phyloP scores from a whole-genome alignment of 2,888 invertebrate species.

The Deilephila elpenor region DNA sequence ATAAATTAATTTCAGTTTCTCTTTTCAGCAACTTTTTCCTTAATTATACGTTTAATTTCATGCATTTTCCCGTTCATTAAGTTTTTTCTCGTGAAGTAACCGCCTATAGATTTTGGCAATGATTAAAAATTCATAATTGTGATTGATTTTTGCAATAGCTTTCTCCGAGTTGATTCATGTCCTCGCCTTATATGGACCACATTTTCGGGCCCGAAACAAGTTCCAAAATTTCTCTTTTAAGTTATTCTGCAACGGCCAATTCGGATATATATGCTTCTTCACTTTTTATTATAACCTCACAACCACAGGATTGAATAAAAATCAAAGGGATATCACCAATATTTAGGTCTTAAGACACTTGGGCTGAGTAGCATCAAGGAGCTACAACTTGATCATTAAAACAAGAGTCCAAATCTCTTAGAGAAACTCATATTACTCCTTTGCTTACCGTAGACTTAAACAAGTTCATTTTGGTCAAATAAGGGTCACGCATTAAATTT shows the following conservation, averaged over 20 bases:
- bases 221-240: constrained; percentile 26
- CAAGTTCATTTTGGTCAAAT: no score
- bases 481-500: no score
- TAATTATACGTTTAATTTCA: background rate
- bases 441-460: no score
- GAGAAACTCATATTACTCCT: no score
- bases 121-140: constrained; percentile 1
- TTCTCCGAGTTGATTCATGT: constrained; percentile 21
- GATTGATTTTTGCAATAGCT: constrained; percentile 25
- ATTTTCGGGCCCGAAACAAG: constrained; percentile 21
- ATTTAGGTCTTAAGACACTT: no score
- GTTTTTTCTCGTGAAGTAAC: background rate
- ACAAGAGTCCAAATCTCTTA: no score
- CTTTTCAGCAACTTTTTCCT: background rate
- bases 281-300: background rate
- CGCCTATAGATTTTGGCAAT: background rate
- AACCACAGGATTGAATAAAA: background rate
- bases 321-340: no score
- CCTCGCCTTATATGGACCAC: background rate
- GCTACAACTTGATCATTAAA: no score
- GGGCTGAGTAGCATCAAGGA: no score
- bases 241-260: background rate
- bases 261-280: background rate
- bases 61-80: background rate
- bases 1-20: background rate